Evolutionary conservation across 2,797 vertebrate genomes (phyloP).

Genomic region (Coendou prehensilis): DNA sequence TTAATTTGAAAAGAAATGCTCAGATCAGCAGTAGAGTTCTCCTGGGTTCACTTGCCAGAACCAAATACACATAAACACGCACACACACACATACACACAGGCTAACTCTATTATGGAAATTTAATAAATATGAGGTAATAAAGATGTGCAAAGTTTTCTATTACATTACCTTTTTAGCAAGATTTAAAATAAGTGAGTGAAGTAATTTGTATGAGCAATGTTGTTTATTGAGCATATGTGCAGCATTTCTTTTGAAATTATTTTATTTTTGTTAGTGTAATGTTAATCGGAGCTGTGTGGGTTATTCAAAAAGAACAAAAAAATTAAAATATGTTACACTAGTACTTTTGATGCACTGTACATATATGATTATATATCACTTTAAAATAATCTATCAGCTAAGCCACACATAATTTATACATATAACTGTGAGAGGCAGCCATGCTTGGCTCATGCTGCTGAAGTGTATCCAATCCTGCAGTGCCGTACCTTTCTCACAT

Average conservation of each 20-base stretch:
- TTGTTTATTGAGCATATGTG: neutral
- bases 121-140: neutral
- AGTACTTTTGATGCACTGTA: neutral
- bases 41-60: neutral
- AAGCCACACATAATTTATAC: neutral
- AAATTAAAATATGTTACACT: neutral
- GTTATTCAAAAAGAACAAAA: neutral
- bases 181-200: neutral
- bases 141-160: neutral
- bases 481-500: neutral
- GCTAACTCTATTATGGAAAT: neutral
- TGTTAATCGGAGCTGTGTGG: neutral
- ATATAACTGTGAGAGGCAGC: neutral
- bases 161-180: neutral
- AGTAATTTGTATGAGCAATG: neutral
- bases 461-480: accelerated
- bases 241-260: neutral
- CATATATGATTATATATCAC: neutral
- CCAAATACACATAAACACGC: neutral
- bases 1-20: neutral
- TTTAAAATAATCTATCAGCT: neutral
- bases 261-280: neutral
- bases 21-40: neutral
- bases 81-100: neutral
- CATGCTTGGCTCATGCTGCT: no score